phyloP scores from a whole-genome alignment of 1,140 invertebrate species.

The Sarcophaga peregrina region DNA sequence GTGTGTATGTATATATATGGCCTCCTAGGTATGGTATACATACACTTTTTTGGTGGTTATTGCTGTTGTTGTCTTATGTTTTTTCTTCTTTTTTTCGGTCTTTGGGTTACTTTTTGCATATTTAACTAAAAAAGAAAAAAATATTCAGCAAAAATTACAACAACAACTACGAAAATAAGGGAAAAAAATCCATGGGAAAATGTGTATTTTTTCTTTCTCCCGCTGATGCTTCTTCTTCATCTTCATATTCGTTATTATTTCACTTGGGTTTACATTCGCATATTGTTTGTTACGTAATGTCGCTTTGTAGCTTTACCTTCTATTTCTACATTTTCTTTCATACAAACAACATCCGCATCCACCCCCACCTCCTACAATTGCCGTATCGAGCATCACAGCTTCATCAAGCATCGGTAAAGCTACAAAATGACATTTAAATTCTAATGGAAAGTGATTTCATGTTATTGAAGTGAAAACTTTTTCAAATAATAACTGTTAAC shows the following conservation, averaged over 20 bases:
- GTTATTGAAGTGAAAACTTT: too few relatives aligned
- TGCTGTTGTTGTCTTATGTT: too few relatives aligned
- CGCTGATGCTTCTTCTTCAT: neutral
- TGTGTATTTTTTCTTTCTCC: too few relatives aligned
- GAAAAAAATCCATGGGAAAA: too few relatives aligned
- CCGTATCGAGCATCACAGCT: neutral
- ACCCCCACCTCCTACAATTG: neutral
- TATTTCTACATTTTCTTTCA: neutral
- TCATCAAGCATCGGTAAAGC: neutral
- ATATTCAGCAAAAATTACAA: too few relatives aligned
- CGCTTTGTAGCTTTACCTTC: constrained; percentile 5
- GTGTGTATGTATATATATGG: neutral
- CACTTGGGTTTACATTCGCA: neutral
- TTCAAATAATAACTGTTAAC: too few relatives aligned
- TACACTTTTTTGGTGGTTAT: neutral
- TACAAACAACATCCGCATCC: neutral
- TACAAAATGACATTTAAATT: too few relatives aligned
- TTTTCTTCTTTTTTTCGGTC: too few relatives aligned
- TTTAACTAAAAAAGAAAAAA: constrained; percentile 1
- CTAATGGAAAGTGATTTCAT: too few relatives aligned
- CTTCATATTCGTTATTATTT: neutral
- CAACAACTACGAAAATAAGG: neutral
- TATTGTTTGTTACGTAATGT: constrained; percentile 24
- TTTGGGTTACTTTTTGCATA: neutral
- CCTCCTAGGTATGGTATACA: too few relatives aligned